These are phyloP conservation scores for Simalia tracyae DNA, from an alignment of 2,797 vertebrate genomes.

Conservation along the genomic window DNA sequence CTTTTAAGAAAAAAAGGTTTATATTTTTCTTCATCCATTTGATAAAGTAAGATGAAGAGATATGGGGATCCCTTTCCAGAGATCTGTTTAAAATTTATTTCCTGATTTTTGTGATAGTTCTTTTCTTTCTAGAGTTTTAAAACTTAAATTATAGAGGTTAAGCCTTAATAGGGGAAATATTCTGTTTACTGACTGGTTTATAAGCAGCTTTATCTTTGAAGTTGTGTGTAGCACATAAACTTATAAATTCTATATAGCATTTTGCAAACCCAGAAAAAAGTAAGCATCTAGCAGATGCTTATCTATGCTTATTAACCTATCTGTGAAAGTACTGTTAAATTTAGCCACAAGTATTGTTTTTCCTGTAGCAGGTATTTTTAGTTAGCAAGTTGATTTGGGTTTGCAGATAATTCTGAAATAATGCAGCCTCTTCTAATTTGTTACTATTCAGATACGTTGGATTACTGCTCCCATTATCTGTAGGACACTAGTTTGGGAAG, in stretches of 20 bases:
- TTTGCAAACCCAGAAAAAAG: not conserved
- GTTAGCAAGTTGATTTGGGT: not conserved
- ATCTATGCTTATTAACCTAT: not conserved
- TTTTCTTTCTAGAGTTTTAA: not conserved
- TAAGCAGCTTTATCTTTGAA: not conserved
- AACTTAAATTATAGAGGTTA: not conserved
- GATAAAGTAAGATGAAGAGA: not conserved
- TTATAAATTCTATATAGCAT: not conserved
- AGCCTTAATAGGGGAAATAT: not conserved
- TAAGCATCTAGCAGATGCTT: constrained; percentile 18
- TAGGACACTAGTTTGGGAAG: not conserved
- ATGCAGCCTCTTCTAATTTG: not conserved
- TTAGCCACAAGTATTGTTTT: not conserved
- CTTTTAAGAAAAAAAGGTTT: not conserved
- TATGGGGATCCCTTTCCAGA: not conserved
- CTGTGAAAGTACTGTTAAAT: not conserved
- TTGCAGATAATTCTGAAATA: not conserved
- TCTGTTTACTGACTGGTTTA: not conserved
- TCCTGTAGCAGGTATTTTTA: not conserved
- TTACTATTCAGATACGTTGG: not conserved
- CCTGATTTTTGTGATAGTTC: not conserved
- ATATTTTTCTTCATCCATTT: not conserved
- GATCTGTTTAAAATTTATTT: not conserved
- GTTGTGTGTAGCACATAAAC: not conserved
- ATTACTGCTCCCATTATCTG: not conserved